Conservation (phyloP, 2,113 vertebrate genomes). For the Fregetta grallaria region DNA sequence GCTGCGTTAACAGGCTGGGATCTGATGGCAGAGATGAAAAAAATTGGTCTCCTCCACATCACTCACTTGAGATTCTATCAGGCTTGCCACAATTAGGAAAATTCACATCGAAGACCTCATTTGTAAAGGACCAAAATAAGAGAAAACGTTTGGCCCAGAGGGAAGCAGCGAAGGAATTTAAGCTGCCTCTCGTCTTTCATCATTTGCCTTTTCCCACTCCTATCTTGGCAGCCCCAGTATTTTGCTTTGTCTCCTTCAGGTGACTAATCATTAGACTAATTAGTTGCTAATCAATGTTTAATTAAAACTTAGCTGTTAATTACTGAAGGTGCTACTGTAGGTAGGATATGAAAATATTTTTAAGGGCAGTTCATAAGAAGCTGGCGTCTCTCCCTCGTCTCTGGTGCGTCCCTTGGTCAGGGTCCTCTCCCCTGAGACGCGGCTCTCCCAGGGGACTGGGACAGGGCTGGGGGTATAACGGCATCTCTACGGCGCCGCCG, state of each 20-base stretch:
- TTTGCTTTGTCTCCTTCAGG: constrained; percentile 76
- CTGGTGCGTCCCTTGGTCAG: not conserved
- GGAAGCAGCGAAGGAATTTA: constrained; percentile 69
- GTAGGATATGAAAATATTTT: constrained; percentile 57
- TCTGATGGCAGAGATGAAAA: constrained; percentile 71
- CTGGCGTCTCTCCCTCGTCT: fast-evolving
- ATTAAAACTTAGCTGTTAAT: constrained; percentile 89
- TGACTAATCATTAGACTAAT: constrained; percentile 88
- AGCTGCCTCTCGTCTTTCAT: constrained; percentile 73
- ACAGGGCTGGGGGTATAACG: fast-evolving
- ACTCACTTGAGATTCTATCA: constrained; percentile 72
- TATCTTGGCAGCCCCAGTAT: constrained; percentile 64
- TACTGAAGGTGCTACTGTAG: constrained; percentile 74
- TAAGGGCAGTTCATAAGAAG: not conserved
- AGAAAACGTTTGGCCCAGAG: constrained; percentile 69
- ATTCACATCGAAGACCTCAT: constrained; percentile 73
- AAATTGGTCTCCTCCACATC: constrained; percentile 68
- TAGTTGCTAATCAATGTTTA: constrained; percentile 91
- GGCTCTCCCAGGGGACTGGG: not conserved
- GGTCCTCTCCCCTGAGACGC: too few species aligned
- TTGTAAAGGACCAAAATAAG: constrained; percentile 74
- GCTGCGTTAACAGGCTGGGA: constrained; percentile 71
- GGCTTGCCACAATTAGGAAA: constrained; percentile 77
- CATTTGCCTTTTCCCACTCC: not conserved
- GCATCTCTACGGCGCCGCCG: fast-evolving